A percentile compares a stretch with the other conserved stretches of the same genome.
Evolutionary conservation across 1,140 invertebrate genomes (phyloP).

Genomic region (Brachionus sp.): DNA sequence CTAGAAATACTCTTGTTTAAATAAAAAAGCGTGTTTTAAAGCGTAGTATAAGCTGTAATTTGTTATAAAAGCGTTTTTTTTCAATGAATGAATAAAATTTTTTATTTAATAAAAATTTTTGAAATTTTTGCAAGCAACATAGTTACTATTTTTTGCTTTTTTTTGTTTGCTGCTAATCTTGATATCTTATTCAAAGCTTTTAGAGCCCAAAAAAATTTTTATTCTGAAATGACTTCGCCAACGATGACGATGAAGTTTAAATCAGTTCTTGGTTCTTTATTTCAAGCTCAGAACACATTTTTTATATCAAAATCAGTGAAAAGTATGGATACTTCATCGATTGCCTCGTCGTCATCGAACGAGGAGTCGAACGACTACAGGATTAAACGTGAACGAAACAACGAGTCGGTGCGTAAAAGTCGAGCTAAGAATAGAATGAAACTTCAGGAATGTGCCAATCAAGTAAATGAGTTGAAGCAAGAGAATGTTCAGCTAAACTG

Average conservation of each 20-base stretch:
- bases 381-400: slow-evolving; percentile 17
- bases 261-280: slow-evolving; percentile 24
- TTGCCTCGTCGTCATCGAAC: neutral
- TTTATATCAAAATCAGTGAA: slow-evolving; percentile 42
- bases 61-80: neutral
- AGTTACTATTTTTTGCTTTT: neutral
- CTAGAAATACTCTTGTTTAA: slow-evolving; percentile 5
- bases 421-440: slow-evolving; percentile 43
- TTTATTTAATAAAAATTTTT: neutral
- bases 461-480: slow-evolving; percentile 15
- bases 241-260: slow-evolving; percentile 45
- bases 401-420: slow-evolving; percentile 36
- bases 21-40: neutral
- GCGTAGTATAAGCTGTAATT: neutral
- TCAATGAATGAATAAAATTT: slow-evolving; percentile 12
- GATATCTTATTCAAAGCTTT: neutral
- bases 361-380: slow-evolving; percentile 10
- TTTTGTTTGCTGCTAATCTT: neutral
- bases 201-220: neutral
- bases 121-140: neutral
- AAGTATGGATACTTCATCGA: slow-evolving; percentile 30
- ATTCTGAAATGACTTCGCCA: slow-evolving; percentile 1
- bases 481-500: slow-evolving; percentile 36
- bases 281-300: slow-evolving; percentile 43
- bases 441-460: slow-evolving; percentile 38